A percentile compares a stretch with the other conserved stretches of the same genome.
Conservation (phyloP, 2,888 invertebrate species). For the Pyralis farinalis region DNA sequence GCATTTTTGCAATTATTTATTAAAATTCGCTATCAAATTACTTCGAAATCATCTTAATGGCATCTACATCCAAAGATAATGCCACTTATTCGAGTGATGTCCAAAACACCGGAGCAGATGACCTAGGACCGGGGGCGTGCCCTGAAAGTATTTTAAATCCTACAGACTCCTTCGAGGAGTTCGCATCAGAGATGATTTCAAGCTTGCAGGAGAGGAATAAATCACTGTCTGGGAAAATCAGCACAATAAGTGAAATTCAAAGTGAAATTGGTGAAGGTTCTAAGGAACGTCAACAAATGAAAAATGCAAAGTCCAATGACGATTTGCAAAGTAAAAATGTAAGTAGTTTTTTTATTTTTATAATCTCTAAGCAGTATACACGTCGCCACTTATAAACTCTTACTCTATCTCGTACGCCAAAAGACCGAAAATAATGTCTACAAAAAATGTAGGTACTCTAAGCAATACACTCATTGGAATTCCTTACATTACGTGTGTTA, state of each 20-base stretch:
- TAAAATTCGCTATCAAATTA: slow-evolving; percentile 19
- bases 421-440: too few relatives aligned
- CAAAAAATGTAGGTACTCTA: too few relatives aligned
- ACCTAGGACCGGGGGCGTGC: slow-evolving; percentile 69
- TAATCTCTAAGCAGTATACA: too few relatives aligned
- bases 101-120: slow-evolving; percentile 41
- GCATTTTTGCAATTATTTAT: neutral
- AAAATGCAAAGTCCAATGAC: slow-evolving; percentile 57
- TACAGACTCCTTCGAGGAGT: slow-evolving; percentile 86
- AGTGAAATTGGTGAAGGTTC: slow-evolving; percentile 69
- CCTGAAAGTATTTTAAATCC: slow-evolving; percentile 86
- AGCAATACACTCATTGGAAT: too few relatives aligned
- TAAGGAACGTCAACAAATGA: slow-evolving; percentile 41
- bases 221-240: slow-evolving; percentile 75
- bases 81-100: slow-evolving; percentile 26
- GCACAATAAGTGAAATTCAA: slow-evolving; percentile 82
- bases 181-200: slow-evolving; percentile 83
- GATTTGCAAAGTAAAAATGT: slow-evolving; percentile 65
- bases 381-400: too few relatives aligned
- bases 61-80: slow-evolving; percentile 60
- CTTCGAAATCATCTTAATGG: slow-evolving; percentile 39
- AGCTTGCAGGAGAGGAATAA: slow-evolving; percentile 80
- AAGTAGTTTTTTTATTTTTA: slow-evolving; percentile 25
- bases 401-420: too few relatives aligned
- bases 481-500: too few relatives aligned